Evolutionary conservation across 2,888 invertebrate species (phyloP).

Genomic region (Protodeltote pygarga): DNA sequence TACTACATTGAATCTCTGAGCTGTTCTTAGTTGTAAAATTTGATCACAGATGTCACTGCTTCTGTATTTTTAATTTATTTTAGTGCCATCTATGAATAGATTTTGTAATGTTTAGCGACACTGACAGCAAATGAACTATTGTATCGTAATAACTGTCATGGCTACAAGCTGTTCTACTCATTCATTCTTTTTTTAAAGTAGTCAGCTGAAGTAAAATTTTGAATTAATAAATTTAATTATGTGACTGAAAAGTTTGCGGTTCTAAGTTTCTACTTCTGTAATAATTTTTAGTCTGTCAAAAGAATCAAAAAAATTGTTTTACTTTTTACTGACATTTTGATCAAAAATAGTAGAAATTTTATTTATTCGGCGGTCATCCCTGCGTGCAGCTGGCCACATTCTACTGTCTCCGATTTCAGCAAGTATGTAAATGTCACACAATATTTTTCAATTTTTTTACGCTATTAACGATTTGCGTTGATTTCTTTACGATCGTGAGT

Average conservation of each 20-base stretch:
- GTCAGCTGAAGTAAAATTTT: too few species aligned
- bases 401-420: slow-evolving; percentile 82
- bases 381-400: slow-evolving; percentile 80
- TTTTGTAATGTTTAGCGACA: too few species aligned
- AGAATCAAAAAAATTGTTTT: not conserved
- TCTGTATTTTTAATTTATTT: not conserved
- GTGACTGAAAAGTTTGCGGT: not conserved
- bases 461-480: slow-evolving; percentile 52
- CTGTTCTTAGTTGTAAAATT: not conserved
- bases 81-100: slow-evolving; percentile 6
- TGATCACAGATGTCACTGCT: slow-evolving; percentile 20
- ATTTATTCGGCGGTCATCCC: slow-evolving; percentile 71
- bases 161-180: too few species aligned
- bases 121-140: too few species aligned
- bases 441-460: slow-evolving; percentile 66
- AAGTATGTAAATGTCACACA: slow-evolving; percentile 87
- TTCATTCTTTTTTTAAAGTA: too few species aligned
- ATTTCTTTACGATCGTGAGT: slow-evolving; percentile 49
- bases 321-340: slow-evolving; percentile 16
- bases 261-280: not conserved
- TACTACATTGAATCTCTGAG: not conserved
- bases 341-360: slow-evolving; percentile 43
- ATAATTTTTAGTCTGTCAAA: not conserved
- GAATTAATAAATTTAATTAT: too few species aligned
- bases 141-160: too few species aligned